Conservation (phyloP, 1,140 invertebrate genomes). For the Hormaphis cornu region DNA sequence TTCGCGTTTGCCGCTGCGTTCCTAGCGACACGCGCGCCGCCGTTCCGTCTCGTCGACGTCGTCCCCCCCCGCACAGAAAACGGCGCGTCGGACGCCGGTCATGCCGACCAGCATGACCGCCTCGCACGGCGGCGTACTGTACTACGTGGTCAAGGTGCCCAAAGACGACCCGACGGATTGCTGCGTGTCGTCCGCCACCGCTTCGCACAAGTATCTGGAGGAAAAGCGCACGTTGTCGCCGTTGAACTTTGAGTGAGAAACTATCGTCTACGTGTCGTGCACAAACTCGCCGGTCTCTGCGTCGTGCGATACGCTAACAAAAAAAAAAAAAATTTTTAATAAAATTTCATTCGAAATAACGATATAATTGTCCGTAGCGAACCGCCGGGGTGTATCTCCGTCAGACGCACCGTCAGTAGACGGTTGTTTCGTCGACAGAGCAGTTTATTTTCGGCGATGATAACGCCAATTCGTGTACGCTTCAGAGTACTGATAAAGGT, state of each 20-base stretch:
- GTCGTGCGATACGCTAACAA: too few relatives aligned
- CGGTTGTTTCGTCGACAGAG: background rate
- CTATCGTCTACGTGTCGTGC: slow-evolving; percentile 1
- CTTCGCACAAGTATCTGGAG: slow-evolving; percentile 34
- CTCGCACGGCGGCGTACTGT: slow-evolving; percentile 53
- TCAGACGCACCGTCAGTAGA: background rate
- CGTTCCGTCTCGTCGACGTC: background rate
- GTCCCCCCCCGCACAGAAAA: background rate
- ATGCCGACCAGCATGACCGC: slow-evolving; percentile 48
- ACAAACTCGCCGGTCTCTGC: too few relatives aligned
- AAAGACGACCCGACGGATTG: slow-evolving; percentile 40
- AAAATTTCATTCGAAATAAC: too few relatives aligned
- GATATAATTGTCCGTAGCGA: too few relatives aligned
- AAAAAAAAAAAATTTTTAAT: too few relatives aligned
- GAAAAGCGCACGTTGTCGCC: slow-evolving; percentile 32
- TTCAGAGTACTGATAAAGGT: too few relatives aligned
- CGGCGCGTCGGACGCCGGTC: background rate
- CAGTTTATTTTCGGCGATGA: too few relatives aligned
- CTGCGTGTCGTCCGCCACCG: slow-evolving; percentile 33
- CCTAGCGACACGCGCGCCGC: background rate
- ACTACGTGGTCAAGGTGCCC: slow-evolving; percentile 56
- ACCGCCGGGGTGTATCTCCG: too few relatives aligned
- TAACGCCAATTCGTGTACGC: too few relatives aligned
- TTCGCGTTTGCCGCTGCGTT: background rate
- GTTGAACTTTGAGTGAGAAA: slow-evolving; percentile 28